Evolutionary conservation across 2,113 vertebrate genomes (phyloP).

Genomic region (mouse (Mus musculus)): DNA sequence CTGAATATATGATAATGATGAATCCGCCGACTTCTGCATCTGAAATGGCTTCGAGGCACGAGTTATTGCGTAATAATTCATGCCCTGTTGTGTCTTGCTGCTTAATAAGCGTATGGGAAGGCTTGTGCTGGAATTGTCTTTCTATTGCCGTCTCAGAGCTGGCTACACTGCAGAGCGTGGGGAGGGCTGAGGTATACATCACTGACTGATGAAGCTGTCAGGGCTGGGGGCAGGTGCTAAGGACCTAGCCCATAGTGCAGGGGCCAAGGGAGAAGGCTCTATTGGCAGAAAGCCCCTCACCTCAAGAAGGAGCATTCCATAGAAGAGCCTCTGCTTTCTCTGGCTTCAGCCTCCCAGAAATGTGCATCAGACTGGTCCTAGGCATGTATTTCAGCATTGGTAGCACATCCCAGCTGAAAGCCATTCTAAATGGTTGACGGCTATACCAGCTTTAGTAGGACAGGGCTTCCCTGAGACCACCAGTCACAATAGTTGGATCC

Average conservation of each 20-base stretch:
- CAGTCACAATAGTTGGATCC: background rate
- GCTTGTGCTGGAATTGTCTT: background rate
- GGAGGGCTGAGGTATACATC: background rate
- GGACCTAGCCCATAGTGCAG: background rate
- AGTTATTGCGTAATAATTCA: conserved; percentile 54
- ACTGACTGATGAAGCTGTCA: background rate
- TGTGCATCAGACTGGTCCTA: background rate
- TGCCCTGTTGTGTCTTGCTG: conserved; percentile 59
- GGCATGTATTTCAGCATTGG: background rate
- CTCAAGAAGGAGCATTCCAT: rapidly evolving
- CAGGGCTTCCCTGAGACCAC: background rate
- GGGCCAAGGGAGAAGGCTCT: background rate
- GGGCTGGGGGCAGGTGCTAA: background rate
- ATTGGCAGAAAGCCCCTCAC: background rate
- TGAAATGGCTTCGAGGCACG: conserved; percentile 53
- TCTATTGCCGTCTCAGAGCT: background rate
- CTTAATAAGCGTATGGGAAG: conserved; percentile 29
- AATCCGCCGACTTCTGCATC: conserved; percentile 55
- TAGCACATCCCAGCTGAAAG: no score
- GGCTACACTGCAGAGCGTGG: background rate
- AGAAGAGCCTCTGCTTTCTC: background rate
- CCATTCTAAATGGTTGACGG: rapidly evolving
- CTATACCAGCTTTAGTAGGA: background rate
- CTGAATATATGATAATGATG: conserved; percentile 4
- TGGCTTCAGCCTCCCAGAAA: background rate